A percentile compares a stretch with the other conserved stretches of the same genome.
Conservation (phyloP, 1,140 invertebrate genomes). For the Cydia fagiglandana region DNA sequence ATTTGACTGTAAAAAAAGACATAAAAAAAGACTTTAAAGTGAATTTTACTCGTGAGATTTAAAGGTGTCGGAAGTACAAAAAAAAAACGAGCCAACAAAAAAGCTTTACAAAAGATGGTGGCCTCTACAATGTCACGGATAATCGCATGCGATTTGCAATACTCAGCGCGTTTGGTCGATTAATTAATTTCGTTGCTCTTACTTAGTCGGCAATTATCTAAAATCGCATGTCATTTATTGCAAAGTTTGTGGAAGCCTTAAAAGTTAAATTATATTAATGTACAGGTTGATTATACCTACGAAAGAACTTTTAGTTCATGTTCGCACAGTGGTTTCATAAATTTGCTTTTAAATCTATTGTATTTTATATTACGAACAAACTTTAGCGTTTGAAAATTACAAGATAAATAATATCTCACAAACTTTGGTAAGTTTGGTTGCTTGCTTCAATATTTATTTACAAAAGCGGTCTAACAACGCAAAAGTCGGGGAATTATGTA, state of each 20-base stretch:
- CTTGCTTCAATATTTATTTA: slow-evolving; percentile 11
- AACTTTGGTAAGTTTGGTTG: background rate
- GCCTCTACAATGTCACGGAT: too few relatives aligned
- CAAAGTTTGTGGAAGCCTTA: too few relatives aligned
- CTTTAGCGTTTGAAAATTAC: background rate
- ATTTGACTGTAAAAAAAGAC: slow-evolving; percentile 1
- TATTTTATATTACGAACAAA: background rate
- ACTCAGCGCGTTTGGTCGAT: too few relatives aligned
- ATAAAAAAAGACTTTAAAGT: slow-evolving; percentile 12
- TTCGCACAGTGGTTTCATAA: background rate
- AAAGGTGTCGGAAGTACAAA: background rate
- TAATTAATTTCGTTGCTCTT: too few relatives aligned
- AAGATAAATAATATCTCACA: background rate
- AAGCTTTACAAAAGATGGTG: too few relatives aligned
- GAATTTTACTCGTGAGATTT: slow-evolving; percentile 17
- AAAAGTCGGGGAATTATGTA: background rate
- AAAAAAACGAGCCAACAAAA: too few relatives aligned
- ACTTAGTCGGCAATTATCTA: too few relatives aligned
- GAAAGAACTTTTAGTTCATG: background rate
- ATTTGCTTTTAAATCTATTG: background rate
- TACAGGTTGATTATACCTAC: too few relatives aligned
- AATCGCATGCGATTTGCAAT: too few relatives aligned
- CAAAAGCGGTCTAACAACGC: background rate
- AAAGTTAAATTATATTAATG: too few relatives aligned
- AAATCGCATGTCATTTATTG: too few relatives aligned